Evolutionary conservation across 23 tunicate species (phyloP).

Genomic region (Styela clava): DNA sequence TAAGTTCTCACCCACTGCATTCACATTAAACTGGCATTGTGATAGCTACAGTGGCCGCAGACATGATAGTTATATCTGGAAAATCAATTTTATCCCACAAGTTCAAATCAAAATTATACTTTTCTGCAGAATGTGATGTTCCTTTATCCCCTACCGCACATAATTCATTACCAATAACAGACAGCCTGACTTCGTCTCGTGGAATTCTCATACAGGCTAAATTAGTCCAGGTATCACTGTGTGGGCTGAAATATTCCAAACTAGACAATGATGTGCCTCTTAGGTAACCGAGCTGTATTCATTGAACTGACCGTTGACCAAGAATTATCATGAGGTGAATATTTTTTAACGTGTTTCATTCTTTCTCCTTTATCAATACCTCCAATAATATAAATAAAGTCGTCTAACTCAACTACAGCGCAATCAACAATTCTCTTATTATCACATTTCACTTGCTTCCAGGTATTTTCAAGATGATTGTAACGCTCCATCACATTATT

Average conservation of each 20-base stretch:
- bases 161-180: neutral
- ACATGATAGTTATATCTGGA: neutral
- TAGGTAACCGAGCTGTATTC: neutral
- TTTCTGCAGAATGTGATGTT: neutral
- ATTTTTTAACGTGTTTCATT: neutral
- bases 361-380: neutral
- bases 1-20: too few species aligned
- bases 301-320: neutral
- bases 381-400: neutral
- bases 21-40: too few species aligned
- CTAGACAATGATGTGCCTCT: neutral
- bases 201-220: neutral
- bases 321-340: neutral
- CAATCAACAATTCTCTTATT: neutral
- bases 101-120: neutral
- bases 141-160: neutral
- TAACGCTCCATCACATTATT: neutral
- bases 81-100: neutral
- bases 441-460: neutral
- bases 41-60: neutral
- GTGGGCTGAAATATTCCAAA: neutral
- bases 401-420: neutral
- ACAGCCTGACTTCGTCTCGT: neutral
- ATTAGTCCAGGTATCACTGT: neutral
- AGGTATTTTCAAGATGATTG: neutral